phyloP scores from a whole-genome alignment of 2,113 vertebrate species.

The Capreolus pygargus region DNA sequence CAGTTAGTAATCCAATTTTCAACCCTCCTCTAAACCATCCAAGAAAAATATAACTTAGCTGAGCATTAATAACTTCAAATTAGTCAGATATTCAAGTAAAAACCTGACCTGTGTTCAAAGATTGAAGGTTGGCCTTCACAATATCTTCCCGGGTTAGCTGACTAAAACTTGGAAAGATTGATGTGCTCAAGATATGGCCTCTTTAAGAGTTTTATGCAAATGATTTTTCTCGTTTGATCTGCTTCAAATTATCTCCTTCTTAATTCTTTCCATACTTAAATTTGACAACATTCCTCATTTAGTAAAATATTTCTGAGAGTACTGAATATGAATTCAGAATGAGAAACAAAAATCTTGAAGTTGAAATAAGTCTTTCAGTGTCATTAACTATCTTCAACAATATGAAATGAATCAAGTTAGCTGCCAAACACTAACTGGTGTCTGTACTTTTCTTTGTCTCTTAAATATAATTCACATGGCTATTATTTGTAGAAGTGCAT shows the following conservation, averaged over 20 bases:
- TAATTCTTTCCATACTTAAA: slow-evolving; percentile 3
- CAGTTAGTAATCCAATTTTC: slow-evolving; percentile 50
- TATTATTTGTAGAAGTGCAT: slow-evolving; percentile 54
- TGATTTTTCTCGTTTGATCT: neutral
- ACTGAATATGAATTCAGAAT: slow-evolving; percentile 14
- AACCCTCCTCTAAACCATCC: slow-evolving; percentile 5
- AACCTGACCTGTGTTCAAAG: slow-evolving; percentile 13
- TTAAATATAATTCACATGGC: slow-evolving; percentile 50
- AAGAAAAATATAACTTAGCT: slow-evolving; percentile 52
- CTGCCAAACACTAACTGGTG: neutral
- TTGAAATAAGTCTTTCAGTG: neutral
- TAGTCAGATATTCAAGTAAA: slow-evolving; percentile 46
- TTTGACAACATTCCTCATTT: slow-evolving; percentile 14
- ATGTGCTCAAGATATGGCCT: neutral
- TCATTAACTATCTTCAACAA: slow-evolving; percentile 4
- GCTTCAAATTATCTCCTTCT: slow-evolving; percentile 23
- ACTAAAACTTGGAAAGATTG: slow-evolving; percentile 39
- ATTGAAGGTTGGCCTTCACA: slow-evolving; percentile 33
- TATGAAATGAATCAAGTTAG: neutral
- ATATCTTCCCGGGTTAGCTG: neutral
- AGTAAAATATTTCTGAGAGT: slow-evolving; percentile 27
- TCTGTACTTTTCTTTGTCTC: slow-evolving; percentile 2
- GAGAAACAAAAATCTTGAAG: slow-evolving; percentile 9
- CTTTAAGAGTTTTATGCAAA: neutral
- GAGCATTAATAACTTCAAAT: slow-evolving; percentile 29